Evolutionary conservation across 2,888 invertebrate species (phyloP).

Genomic region (Synanthedon andrenaeformis): DNA sequence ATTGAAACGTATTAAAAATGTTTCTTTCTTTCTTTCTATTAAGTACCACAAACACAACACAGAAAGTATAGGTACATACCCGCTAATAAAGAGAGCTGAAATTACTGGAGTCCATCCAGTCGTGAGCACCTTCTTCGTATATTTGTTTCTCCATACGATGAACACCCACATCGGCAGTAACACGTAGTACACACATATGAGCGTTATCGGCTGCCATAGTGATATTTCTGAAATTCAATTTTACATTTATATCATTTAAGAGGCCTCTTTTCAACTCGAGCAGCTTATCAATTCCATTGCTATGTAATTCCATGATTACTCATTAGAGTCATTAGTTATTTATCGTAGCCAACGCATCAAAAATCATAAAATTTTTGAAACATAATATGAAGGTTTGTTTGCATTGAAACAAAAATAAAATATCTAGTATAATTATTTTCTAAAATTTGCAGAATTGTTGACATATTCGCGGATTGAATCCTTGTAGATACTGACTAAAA

Average conservation of each 20-base stretch:
- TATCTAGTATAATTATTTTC: neutral
- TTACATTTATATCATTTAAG: neutral
- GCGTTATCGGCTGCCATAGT: constrained; percentile 81
- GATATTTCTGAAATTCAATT: constrained; percentile 63
- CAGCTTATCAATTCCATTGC: no score
- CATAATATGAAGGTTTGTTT: no score
- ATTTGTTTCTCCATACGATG: constrained; percentile 86
- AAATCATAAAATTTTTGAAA: no score
- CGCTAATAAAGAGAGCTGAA: constrained; percentile 93
- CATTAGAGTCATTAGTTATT: no score
- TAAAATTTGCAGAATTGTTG: neutral
- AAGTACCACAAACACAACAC: no score
- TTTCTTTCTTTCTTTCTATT: no score
- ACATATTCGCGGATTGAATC: neutral
- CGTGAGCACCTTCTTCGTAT: constrained; percentile 86
- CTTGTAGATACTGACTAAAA: no score
- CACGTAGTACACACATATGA: constrained; percentile 77
- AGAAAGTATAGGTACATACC: constrained; percentile 73
- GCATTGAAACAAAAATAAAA: no score
- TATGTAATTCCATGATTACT: no score
- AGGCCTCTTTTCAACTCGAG: no score
- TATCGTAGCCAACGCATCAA: no score
- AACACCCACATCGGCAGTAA: constrained; percentile 89
- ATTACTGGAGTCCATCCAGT: constrained; percentile 97
- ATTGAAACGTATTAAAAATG: no score